These are phyloP conservation scores for Felis chaus DNA, from an alignment of 2,113 vertebrate species.

Conservation along the genomic window DNA sequence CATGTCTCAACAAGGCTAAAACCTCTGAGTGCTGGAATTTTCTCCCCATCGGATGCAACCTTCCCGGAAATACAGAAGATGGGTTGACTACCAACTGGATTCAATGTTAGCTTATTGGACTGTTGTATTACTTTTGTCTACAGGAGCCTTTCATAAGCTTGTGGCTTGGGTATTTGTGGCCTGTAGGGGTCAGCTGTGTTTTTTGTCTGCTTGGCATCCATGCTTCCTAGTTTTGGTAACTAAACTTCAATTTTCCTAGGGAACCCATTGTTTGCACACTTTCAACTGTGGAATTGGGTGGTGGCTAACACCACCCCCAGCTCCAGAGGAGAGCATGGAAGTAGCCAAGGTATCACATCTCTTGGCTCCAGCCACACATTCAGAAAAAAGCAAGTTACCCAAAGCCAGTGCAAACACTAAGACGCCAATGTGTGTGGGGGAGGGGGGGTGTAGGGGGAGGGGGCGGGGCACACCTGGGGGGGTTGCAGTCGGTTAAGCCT, in stretches of 20 bases:
- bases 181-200: conserved; percentile 31
- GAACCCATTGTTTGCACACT: not conserved
- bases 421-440: not conserved
- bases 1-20: not conserved
- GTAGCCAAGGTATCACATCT: not conserved
- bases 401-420: not conserved
- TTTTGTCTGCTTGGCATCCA: conserved; percentile 36
- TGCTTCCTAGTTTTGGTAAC: not conserved
- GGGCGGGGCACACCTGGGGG: not conserved
- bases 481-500: no score
- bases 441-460: no score
- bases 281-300: not conserved
- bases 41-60: not conserved
- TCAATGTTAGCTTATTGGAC: not conserved
- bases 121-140: not conserved
- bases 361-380: not conserved
- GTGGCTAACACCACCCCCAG: not conserved
- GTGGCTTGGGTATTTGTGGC: not conserved
- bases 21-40: not conserved
- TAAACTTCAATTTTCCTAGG: not conserved
- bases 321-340: not conserved
- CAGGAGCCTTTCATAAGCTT: not conserved
- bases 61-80: conserved; percentile 38
- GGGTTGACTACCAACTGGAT: not conserved
- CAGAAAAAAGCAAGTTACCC: not conserved